Evolutionary conservation across 2,797 vertebrate genomes (phyloP).

Genomic region (Crenuchus spilurus): DNA sequence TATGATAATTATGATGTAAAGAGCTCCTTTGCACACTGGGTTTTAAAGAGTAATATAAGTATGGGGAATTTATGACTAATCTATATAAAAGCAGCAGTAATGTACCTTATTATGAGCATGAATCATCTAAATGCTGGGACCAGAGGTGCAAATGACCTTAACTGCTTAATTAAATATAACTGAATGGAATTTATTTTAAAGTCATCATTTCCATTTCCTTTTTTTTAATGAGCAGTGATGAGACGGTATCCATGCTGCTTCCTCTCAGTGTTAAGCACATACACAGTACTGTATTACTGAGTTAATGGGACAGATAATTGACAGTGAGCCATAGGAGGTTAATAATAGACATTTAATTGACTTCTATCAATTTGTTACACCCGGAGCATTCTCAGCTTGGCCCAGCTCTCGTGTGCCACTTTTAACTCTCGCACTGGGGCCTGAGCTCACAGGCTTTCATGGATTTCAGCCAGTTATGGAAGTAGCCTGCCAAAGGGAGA

Average conservation of each 20-base stretch:
- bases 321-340: slow-evolving; percentile 82
- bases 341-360: slow-evolving; percentile 83
- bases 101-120: slow-evolving; percentile 75
- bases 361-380: slow-evolving; percentile 79
- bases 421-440: slow-evolving; percentile 45
- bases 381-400: slow-evolving; percentile 65
- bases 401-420: slow-evolving; percentile 55
- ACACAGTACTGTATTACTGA: slow-evolving; percentile 78
- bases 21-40: slow-evolving; percentile 57
- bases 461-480: background rate
- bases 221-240: slow-evolving; percentile 68
- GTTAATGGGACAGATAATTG: slow-evolving; percentile 87
- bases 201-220: slow-evolving; percentile 71
- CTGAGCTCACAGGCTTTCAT: background rate
- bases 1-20: slow-evolving; percentile 66
- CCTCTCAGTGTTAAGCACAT: slow-evolving; percentile 76
- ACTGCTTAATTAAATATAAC: slow-evolving; percentile 78
- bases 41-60: slow-evolving; percentile 65
- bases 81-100: slow-evolving; percentile 64
- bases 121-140: slow-evolving; percentile 69
- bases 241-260: slow-evolving; percentile 71
- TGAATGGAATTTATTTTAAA: slow-evolving; percentile 75
- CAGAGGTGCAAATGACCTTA: slow-evolving; percentile 73
- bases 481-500: background rate
- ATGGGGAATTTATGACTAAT: slow-evolving; percentile 72